Base-by-base conservation (phyloP, 1,140 invertebrate genomes). In the Venustaconcha ellipsiformis region DNA sequence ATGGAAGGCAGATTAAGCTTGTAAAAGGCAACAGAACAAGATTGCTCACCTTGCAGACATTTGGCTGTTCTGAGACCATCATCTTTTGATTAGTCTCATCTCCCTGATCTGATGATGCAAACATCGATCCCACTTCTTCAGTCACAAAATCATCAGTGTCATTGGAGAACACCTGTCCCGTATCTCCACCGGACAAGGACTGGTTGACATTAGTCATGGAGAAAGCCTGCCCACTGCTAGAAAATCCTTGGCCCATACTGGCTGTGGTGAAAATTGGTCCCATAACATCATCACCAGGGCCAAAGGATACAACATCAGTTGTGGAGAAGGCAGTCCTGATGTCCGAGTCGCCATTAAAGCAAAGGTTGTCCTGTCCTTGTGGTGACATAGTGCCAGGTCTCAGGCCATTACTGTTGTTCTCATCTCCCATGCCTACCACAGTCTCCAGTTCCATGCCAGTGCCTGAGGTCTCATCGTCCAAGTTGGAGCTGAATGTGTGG, bases 11-110 rank as follows among this genome's bases (percentile, higher is more conserved):
- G 55, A 48, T 48, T 17, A 66, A 37, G 18, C 14, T 23, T 67
- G n/a, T 67, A 23, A 37, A 67, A 55, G 65, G 37, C 5, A 48
- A 6, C 37, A 48, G 11, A 37, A 67, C n/a, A 37, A 20, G 37
- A 59, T 13, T 12, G 68, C 73, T 81, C 80, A 89, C 88, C 92
- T 94, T 94, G 90, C 94, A 94, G 62, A 94, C 93, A 88, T 94
- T 94, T 68, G 92, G 93, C 48, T 88, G 86, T 79, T 89, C 88
- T 23, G 76, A 56, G 67, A 23, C 57, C 58, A 74, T 77, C 56
- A 56, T 48, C 20, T 74, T 70, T 67, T 72, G 57, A 15, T 57
- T 55, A 56, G 72, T 26, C 56, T 67, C 74, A 48, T 69, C 68
- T 37, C 77, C 75, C 48, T 72, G 58, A 58, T 59, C 58, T 14